A percentile compares a stretch with the other conserved stretches of the same genome.
phyloP scores from a whole-genome alignment of 2,888 invertebrate genomes.

The Caenorhabditis becei region DNA sequence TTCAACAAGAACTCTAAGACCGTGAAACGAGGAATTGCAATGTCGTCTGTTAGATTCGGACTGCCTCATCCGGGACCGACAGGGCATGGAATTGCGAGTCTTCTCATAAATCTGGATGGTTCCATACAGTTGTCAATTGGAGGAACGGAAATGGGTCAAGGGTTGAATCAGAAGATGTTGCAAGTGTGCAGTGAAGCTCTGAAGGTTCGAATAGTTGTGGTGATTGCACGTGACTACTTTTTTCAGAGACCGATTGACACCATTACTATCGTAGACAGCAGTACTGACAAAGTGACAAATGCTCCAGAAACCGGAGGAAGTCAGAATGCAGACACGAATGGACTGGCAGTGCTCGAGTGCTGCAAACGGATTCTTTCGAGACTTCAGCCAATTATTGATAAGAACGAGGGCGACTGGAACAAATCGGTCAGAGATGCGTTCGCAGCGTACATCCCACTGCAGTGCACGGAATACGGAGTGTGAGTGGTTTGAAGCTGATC shows the following conservation, averaged over 20 bases:
- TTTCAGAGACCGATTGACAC: conserved; percentile 64
- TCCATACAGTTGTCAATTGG: conserved; percentile 90
- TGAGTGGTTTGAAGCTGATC: conserved; percentile 29
- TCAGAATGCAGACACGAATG: conserved; percentile 91
- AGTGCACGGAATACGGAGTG: conserved; percentile 69
- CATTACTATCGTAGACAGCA: conserved; percentile 69
- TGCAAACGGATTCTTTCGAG: conserved; percentile 45
- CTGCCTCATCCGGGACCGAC: conserved; percentile 84
- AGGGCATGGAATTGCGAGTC: conserved; percentile 87
- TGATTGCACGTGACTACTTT: neutral
- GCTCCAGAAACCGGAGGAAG: conserved; percentile 93
- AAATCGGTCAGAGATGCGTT: conserved; percentile 63
- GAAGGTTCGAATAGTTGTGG: conserved; percentile 82
- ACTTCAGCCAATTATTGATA: conserved; percentile 43
- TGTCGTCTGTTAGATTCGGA: conserved; percentile 91
- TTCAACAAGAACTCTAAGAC: conserved; percentile 85
- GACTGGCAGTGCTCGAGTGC: conserved; percentile 88
- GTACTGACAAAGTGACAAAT: conserved; percentile 85
- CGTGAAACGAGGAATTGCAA: conserved; percentile 89
- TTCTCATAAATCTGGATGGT: conserved; percentile 89
- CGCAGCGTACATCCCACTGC: conserved; percentile 58
- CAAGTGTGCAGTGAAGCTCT: conserved; percentile 88
- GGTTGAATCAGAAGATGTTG: conserved; percentile 94
- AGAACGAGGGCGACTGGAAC: conserved; percentile 63
- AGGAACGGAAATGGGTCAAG: conserved; percentile 97